phyloP scores from a whole-genome alignment of 2,797 vertebrate species.

The Myotis planiceps region DNA sequence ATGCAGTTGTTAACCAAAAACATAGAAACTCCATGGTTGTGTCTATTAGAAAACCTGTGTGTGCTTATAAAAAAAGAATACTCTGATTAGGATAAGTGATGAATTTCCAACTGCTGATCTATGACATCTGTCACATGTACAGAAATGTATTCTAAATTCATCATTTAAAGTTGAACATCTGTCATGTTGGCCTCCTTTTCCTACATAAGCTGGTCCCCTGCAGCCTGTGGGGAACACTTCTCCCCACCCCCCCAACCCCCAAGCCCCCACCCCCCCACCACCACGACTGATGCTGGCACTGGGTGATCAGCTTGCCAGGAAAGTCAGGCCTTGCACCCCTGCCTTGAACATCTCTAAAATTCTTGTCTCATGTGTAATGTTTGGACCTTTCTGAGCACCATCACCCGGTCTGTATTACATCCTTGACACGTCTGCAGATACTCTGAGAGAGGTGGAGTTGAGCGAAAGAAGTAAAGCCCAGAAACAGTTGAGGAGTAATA shows the following conservation, averaged over 20 bases:
- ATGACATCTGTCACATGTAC: neutral
- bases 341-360: slow-evolving; percentile 45
- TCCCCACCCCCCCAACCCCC: neutral
- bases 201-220: neutral
- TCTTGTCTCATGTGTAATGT: slow-evolving; percentile 61
- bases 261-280: too few species aligned
- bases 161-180: neutral
- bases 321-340: neutral
- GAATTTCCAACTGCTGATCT: neutral
- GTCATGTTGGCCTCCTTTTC: neutral
- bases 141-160: neutral
- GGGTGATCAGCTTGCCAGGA: neutral
- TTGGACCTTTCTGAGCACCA: slow-evolving; percentile 31
- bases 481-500: slow-evolving; percentile 6
- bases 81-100: neutral
- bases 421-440: slow-evolving; percentile 67
- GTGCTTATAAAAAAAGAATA: neutral
- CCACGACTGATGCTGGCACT: neutral
- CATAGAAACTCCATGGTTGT: neutral
- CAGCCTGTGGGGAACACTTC: neutral
- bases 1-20: neutral
- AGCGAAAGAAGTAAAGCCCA: slow-evolving; percentile 36
- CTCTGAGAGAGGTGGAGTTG: slow-evolving; percentile 14
- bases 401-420: slow-evolving; percentile 49
- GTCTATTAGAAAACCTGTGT: neutral